Evolutionary conservation across 1,140 invertebrate species (phyloP).

Genomic region (Aplysia californica): DNA sequence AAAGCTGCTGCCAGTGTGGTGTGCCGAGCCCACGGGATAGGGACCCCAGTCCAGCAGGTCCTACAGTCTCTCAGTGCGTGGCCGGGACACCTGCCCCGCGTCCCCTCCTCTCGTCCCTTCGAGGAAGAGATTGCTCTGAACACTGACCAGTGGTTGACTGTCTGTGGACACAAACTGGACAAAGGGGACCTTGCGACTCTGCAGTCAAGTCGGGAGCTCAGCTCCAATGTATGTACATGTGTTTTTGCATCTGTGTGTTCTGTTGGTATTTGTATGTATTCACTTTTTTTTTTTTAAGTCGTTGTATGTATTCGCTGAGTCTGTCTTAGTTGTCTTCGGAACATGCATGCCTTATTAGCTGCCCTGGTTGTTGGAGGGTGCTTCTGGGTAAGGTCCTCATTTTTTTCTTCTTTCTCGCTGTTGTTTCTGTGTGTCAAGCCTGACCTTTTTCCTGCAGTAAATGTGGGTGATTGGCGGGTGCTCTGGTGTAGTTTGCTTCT

Average conservation of each 20-base stretch:
- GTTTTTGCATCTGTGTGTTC: background rate
- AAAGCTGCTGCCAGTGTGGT: background rate
- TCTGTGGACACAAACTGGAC: slow-evolving; percentile 14
- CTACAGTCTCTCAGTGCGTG: background rate
- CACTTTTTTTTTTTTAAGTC: background rate
- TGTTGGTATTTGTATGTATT: background rate
- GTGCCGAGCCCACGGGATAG: background rate
- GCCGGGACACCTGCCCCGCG: slow-evolving; percentile 5
- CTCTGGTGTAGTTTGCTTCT: no score
- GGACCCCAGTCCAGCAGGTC: background rate
- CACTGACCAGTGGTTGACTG: background rate
- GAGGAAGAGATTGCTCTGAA: background rate
- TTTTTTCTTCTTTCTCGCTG: no score
- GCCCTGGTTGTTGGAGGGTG: background rate
- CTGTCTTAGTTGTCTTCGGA: background rate
- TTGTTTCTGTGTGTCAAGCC: no score
- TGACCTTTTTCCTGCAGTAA: no score
- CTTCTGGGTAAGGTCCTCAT: background rate
- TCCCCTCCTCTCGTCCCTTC: background rate
- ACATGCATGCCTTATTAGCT: background rate
- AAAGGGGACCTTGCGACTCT: slow-evolving; percentile 6
- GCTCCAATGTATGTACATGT: slow-evolving; percentile 3
- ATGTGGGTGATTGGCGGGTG: no score
- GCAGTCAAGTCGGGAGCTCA: background rate
- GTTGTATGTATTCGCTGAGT: background rate